Base-by-base conservation (phyloP, 2,888 invertebrate genomes). In the Drosophila mimetica region DNA sequence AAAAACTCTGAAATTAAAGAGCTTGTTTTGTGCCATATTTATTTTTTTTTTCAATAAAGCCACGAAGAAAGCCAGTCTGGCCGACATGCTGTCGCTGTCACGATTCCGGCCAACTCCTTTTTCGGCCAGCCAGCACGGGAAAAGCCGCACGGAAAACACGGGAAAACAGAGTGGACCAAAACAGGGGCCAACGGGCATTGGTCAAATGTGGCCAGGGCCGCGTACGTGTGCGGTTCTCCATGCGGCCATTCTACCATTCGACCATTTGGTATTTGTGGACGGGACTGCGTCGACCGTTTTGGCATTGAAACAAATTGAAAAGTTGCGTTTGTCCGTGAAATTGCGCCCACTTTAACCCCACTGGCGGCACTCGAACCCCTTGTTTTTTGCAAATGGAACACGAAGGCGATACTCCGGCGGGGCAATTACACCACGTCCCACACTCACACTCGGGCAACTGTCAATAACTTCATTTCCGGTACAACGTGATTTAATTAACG, bases 401-500 rank as follows among this genome's bases (percentile, higher is more conserved):
- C 42, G 59, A 48, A 59, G 50, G 71, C 59, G 36, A 71, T 50
- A 50, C 71, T 51, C 60, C 52, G 47, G 25, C 47, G 16, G 42
- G 47, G 46, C 74, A 86, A 88, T 83, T 88, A 88, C 75, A 48
- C 77, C 86, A 82, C 73, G 76, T 73, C 74, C 72, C 60, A 20
- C 44, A 83, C 80, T 86, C n/a, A n/a, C n/a, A n/a, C n/a, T 75
- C 74, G 67, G 59, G 57, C 72, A n/a, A n/a, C 74, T 75, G 83
- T 79, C 83, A 83, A 88, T 84, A 88, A 88, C 86, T 88, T 88
- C 64, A 86, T 86, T 88, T 86, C 73, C 57, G 66, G 55, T 55
- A 66, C 74, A 83, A 86, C 86, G 84, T 88, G 88, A 84, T 84
- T 84, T 86, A 88, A 84, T 84, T 83, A 86, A 77, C 74, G 84